Conservation (phyloP, 2,113 vertebrate genomes). For the Equus quagga region DNA sequence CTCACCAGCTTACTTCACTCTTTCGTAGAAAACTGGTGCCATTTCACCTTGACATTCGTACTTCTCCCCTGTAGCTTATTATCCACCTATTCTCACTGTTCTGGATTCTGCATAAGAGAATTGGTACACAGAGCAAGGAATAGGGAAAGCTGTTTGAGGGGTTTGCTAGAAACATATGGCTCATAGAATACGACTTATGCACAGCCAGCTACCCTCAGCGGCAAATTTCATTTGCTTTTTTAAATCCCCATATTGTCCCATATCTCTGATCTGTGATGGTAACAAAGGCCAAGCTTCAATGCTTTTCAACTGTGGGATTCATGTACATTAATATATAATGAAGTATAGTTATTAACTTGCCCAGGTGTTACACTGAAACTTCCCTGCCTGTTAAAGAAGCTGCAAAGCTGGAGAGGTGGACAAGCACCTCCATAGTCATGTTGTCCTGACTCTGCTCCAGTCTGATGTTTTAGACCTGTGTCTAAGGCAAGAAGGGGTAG, state of each 20-base stretch:
- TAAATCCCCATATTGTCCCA: background rate
- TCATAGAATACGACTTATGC: background rate
- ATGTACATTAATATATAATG: background rate
- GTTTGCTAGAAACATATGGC: background rate
- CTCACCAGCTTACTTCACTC: background rate
- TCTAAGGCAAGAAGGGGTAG: background rate
- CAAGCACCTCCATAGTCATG: background rate
- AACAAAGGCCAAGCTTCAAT: background rate
- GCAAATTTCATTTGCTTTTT: background rate
- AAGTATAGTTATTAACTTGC: background rate
- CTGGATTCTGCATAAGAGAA: background rate
- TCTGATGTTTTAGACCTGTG: background rate
- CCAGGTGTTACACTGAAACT: background rate
- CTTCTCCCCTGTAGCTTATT: conserved; percentile 6
- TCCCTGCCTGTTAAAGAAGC: background rate
- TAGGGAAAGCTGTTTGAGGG: background rate
- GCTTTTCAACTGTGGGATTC: background rate
- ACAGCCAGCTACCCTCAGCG: background rate
- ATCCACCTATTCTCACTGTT: background rate
- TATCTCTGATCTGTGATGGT: background rate
- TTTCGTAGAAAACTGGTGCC: conserved; percentile 30
- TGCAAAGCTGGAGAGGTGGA: background rate
- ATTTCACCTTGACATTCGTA: background rate
- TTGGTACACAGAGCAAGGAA: background rate
- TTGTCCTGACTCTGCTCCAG: background rate